Base-by-base conservation (phyloP, 2,888 invertebrate species). In the Fragum sueziense region DNA sequence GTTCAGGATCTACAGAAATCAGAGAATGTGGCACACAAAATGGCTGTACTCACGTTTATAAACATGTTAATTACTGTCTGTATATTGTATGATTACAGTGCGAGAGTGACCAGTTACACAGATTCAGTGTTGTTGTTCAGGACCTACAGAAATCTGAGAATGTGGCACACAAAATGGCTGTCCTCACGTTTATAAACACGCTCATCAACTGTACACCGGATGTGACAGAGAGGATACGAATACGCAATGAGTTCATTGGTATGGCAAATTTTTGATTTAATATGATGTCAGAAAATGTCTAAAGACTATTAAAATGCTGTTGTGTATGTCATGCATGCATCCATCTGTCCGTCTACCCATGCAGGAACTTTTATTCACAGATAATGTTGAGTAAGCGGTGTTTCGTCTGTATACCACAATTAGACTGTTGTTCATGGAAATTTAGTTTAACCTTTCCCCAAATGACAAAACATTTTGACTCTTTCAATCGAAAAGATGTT, bases 181-280 rank as follows among this genome's bases (percentile, higher is more conserved):
- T 94, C 1, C 71, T 94, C 80, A 93, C 93, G 17, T 92, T 94
- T 73, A 90, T 94, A 76, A 94, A 94, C 86, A 93, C 94, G 76
- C 80, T 94, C 33, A 90, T 94, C 25, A 88, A 92, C 70, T 92
- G 92, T 52, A 90, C 91, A 14, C 85, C 90, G 22, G 90, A 92
- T n/a, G 74, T 93, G 27, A 86, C 86, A 31, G 88, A 90, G 37
- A 86, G 93, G 29, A 86, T 88, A 34, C 85, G 91, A 11, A 86
- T 93, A 25, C 86, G 94, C 34, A 93, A 91, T 81, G 93, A 94
- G 82, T 90, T 94, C 34, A 89, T 92, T 31, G 92, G 94, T 94
- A 86, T 14, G 61, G 9, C 9, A 9, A 37, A 37, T 37, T 9
- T n/a, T n/a, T n/a, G n/a, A n/a, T n/a, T n/a, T n/a, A n/a, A n/a